Base-by-base conservation (phyloP, 37 sponge, comb jelly and placozoan genomes). In the Cliona cf. orientalis region DNA sequence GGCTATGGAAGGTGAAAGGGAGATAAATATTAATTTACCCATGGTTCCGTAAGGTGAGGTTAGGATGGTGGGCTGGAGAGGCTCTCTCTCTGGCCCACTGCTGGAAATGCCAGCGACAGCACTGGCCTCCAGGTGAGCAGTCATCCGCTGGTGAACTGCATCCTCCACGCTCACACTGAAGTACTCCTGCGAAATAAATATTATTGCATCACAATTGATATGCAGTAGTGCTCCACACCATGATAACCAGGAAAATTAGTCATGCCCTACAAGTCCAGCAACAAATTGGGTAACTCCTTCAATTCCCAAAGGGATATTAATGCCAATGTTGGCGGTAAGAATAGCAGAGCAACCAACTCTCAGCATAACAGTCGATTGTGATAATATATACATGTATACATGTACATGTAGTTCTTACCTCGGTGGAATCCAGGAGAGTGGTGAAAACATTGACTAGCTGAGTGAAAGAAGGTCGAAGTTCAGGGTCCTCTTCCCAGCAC, bases 401-500 rank as follows among this genome's bases (percentile, higher is more conserved):
- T n/a, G n/a, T n/a, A n/a, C n/a, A n/a, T n/a, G n/a, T n/a, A n/a
- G n/a, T n/a, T n/a, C n/a, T 49, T 49, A 72, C 73, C 36, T 33
- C 14, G 19, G 57, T 53, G 9, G 11, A 53, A 1, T 72, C 45
- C 14, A 72, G 73, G 17, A 72, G 7, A 31, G 31, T 49, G 33
- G 25, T 53, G 34, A 72, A 72, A 28, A 42, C 5, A 2, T 46
- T n/a, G 23, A 58, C 71, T 4, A 91, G 66, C 0, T 91, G 79
- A 49, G 71, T 34, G 60, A 91, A 91, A 0, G 86, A 81, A 40
- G 91, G 91, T 46, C 91, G 53, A 32, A 42, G 0, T 9, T 59
- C 45, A 3, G 86, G 74, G 43, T 44, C 33, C 17, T 57, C 22
- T 17, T 80, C 66, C 91, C 91, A 91, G 32, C 91, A 91, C 58